These are phyloP conservation scores for Agrilus cyanescens DNA, from an alignment of 2,888 invertebrate species.

Conservation along the genomic window DNA sequence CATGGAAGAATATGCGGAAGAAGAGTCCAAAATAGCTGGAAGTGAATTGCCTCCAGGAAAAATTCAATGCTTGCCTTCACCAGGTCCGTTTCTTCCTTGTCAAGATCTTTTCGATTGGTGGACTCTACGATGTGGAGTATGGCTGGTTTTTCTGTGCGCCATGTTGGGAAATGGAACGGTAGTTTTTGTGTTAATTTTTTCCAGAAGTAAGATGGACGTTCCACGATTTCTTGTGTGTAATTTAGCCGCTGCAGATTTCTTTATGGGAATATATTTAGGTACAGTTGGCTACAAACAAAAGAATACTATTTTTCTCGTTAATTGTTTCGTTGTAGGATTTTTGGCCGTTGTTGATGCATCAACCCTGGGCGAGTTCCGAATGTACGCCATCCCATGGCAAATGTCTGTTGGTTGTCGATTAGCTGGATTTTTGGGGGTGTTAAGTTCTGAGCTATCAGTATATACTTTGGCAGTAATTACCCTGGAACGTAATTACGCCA, in stretches of 20 bases:
- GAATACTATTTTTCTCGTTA: not conserved
- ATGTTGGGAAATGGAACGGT: slow-evolving; percentile 94
- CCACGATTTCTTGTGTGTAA: slow-evolving; percentile 95
- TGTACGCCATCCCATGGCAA: slow-evolving; percentile 96
- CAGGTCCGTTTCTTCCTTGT: slow-evolving; percentile 90
- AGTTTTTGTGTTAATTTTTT: slow-evolving; percentile 83
- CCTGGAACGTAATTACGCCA: slow-evolving; percentile 89
- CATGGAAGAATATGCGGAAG: slow-evolving; percentile 62
- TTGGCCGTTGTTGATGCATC: slow-evolving; percentile 93
- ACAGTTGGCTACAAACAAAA: slow-evolving; percentile 10
- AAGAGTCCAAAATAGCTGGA: slow-evolving; percentile 34
- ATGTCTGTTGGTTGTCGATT: slow-evolving; percentile 86
- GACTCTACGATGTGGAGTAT: slow-evolving; percentile 91
- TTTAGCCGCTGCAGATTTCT: slow-evolving; percentile 91
- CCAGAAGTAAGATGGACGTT: slow-evolving; percentile 89
- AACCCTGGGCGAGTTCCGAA: slow-evolving; percentile 89
- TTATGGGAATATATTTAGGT: slow-evolving; percentile 92
- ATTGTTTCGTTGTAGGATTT: slow-evolving; percentile 48
- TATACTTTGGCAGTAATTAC: slow-evolving; percentile 95
- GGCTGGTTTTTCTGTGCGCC: slow-evolving; percentile 92
- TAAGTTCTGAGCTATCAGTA: slow-evolving; percentile 88
- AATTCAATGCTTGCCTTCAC: slow-evolving; percentile 71
- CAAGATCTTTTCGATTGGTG: slow-evolving; percentile 96
- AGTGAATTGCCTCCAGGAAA: slow-evolving; percentile 32
- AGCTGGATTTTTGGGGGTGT: slow-evolving; percentile 88